These are phyloP conservation scores for Galaxias olidus DNA, from an alignment of 2,797 vertebrate species.

Conservation along the genomic window DNA sequence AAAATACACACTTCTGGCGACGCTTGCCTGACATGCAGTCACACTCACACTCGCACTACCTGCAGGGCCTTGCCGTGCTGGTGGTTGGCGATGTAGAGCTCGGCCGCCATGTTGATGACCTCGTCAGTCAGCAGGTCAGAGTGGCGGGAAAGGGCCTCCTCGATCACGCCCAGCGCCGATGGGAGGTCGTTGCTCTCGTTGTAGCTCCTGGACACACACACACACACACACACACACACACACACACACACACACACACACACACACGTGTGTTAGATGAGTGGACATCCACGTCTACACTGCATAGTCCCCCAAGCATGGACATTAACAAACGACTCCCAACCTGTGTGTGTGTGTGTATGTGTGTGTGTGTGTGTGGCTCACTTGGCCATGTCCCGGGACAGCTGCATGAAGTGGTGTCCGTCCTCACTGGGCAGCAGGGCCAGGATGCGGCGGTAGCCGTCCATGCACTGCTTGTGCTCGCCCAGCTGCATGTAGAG, in stretches of 20 bases:
- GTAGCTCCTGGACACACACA: slow-evolving; percentile 82
- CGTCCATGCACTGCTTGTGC: slow-evolving; percentile 95
- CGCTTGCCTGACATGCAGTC: slow-evolving; percentile 21
- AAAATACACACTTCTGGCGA: no score
- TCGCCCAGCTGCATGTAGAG: slow-evolving; percentile 94
- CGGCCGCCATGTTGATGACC: slow-evolving; percentile 92
- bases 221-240: background rate
- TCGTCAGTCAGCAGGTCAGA: slow-evolving; percentile 89
- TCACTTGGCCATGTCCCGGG: slow-evolving; percentile 97
- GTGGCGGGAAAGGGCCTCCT: slow-evolving; percentile 89
- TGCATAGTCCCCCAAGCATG: background rate
- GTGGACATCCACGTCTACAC: background rate
- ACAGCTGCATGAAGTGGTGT: slow-evolving; percentile 94
- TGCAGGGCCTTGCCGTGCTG: slow-evolving; percentile 87
- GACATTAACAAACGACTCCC: background rate
- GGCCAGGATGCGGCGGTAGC: slow-evolving; percentile 89
- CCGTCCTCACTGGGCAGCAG: slow-evolving; percentile 91
- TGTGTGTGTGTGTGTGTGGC: slow-evolving; percentile 22
- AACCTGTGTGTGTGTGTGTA: background rate
- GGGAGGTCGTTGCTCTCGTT: slow-evolving; percentile 91
- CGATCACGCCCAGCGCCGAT: slow-evolving; percentile 89
- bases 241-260: background rate
- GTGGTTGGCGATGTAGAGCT: slow-evolving; percentile 89
- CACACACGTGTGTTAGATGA: slow-evolving; percentile 8
- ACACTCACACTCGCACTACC: slow-evolving; percentile 64